Base-by-base conservation (phyloP, 2,888 invertebrate species). In the Pelosia muscerda region DNA sequence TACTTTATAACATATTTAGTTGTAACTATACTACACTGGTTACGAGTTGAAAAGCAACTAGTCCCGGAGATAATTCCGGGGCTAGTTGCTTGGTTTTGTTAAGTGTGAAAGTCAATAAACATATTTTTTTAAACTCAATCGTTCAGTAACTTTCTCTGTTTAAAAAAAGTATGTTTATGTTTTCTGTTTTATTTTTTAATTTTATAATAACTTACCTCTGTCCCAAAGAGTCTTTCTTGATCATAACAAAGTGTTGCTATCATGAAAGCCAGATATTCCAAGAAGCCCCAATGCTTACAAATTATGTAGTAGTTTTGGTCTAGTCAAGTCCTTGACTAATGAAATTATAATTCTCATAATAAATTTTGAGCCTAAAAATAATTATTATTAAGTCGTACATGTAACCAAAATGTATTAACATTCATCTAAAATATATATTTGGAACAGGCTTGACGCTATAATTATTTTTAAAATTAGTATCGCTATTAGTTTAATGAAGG, bases 1-100 rank as follows among this genome's bases (percentile, higher is more conserved):
- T 73, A 55, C 69, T 74, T 77, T 69, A 67, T 79, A 67, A 67
- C 72, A 68, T 78, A 74, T 75, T 74, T 76, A 79, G 77, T 55
- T 72, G 26, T 79, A 79, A 76, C 79, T 68, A 60, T 67, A 70
- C 60, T 71, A 68, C 72, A 74, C 31, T n/a, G 23, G 79, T 72
- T 71, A 59, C 71, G 74, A 72, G 58, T 71, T 74, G 65, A 57
- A 53, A 58, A 71, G 58, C 61, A 72, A 22, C 58, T 70, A 55
- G 19, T 54, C 70, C 68, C 60, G 56, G 25, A 60, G 63, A 60
- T 64, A 34, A 67, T 42, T 56, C 19, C 25, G 8, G 31, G 65
- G 66, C 72, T 65, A 65, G 61, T 71, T 77, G 64, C 62, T 64
- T 71, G 3, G 25, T 38, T 71, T 71, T 72, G 66, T 74, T 64